Base-by-base conservation (phyloP, 1,140 invertebrate genomes). In the Trichomalopsis sarcophagae region DNA sequence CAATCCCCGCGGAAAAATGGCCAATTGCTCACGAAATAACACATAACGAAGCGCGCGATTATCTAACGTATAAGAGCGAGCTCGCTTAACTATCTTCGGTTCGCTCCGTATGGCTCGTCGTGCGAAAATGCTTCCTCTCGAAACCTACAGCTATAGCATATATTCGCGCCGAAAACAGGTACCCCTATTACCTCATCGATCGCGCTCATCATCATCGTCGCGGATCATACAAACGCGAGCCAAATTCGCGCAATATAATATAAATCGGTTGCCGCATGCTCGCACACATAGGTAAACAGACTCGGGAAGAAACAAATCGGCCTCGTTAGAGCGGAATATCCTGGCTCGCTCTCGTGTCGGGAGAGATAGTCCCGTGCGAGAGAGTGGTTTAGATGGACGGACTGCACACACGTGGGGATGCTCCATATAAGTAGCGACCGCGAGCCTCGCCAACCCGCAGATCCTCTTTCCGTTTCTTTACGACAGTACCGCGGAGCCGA, bases 371-470 rank as follows among this genome's bases (percentile, higher is more conserved):
- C 55, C 9, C 21, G 50, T n/a, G 55, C 2, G 78, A n/a, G 13
- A 62, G 78, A 13, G 81, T 75, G 71, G 68, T 30, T 27, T 30
- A 17, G 68, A 71, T 11, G 68, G 23, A 33, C 68, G 33, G 3
- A 17, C 55, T 23, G 66, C 76, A 14, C 55, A 33, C 66, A 76
- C 71, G 78, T 81, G 84, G 84, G 84, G 84, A 85, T 85, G 84
- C 9, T 76, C 73, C 75, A 71, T 85, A 85, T 85, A 85, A 85
- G 84, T 85, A 85, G 84, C 33, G 27, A 21, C 44, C 1, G 47
- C 84, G 55, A 69, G 50, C 36, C 62, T 36, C 27, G 50, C 62
- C 55, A n/a, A 44, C 66, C 66, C 84, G 84, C 84, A 85, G 84
- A 85, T 85, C 66, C 66, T 77, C 73, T 40, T 71, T 71, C 11